Percentiles rank a stretch among this genome's conserved stretches.
phyloP scores from a whole-genome alignment of 1,140 invertebrate species.

The Mesaphorura yosii region DNA sequence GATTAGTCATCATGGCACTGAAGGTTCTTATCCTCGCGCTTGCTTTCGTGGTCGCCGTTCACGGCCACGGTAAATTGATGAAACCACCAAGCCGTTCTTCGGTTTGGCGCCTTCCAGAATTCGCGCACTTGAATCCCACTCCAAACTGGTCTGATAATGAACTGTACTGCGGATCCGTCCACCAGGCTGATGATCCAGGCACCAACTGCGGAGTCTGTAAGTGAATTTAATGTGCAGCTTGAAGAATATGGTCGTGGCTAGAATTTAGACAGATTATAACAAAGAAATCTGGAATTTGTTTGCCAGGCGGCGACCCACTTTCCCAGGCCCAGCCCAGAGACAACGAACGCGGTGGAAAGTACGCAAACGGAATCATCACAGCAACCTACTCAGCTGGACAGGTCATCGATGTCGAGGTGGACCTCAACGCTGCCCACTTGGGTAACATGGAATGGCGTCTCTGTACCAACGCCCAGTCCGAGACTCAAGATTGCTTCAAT shows the following conservation, averaged over 20 bases:
- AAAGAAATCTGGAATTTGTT: too few species aligned
- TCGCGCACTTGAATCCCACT: too few species aligned
- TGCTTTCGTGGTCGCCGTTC: too few species aligned
- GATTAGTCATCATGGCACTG: too few species aligned
- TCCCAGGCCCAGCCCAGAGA: conserved; percentile 31
- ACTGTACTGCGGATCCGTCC: conserved; percentile 30
- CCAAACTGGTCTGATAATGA: too few species aligned
- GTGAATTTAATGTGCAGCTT: conserved; percentile 31
- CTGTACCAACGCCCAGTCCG: conserved; percentile 33
- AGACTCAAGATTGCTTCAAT: conserved; percentile 37
- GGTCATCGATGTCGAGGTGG: conserved; percentile 9
- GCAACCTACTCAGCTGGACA: conserved; percentile 31
- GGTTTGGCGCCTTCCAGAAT: too few species aligned
- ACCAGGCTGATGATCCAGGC: conserved; percentile 28
- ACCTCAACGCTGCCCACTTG: conserved; percentile 35
- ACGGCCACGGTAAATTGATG: background rate
- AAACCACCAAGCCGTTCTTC: conserved; percentile 1
- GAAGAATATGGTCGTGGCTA: too few species aligned
- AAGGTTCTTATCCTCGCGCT: too few species aligned
- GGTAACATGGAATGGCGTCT: conserved; percentile 39
- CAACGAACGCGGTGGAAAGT: conserved; percentile 35
- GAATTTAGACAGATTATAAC: too few species aligned
- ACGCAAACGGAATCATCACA: conserved; percentile 35
- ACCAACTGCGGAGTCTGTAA: conserved; percentile 36
- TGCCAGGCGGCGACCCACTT: conserved; percentile 39